Conservation (phyloP, 2,113 vertebrate species). For the Nettapus auritus region DNA sequence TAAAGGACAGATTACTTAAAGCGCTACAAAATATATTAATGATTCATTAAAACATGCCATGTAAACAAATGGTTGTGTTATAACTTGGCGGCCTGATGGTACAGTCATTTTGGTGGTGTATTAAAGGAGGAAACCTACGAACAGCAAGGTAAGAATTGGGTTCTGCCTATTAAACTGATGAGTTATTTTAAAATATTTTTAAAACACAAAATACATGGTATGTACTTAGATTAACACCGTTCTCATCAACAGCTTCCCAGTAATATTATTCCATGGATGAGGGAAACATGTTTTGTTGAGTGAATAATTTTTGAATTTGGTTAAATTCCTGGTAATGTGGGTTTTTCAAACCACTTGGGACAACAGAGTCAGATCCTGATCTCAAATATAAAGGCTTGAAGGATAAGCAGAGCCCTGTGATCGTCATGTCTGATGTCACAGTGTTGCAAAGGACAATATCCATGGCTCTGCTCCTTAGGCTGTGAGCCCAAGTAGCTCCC, state of each 20-base stretch:
- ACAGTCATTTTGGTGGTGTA: neutral
- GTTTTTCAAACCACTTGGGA: neutral
- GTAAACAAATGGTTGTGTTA: slow-evolving; percentile 19
- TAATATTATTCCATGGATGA: neutral
- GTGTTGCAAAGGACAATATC: neutral
- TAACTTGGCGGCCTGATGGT: neutral
- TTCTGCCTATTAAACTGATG: neutral
- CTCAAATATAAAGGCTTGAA: neutral
- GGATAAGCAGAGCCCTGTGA: neutral
- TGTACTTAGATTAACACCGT: neutral
- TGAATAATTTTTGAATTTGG: neutral
- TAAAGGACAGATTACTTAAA: slow-evolving; percentile 43
- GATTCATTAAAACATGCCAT: slow-evolving; percentile 45
- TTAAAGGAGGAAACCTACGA: neutral
- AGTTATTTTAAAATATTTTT: neutral
- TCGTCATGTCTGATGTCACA: neutral
- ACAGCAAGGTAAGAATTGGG: neutral
- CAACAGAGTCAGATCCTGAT: neutral
- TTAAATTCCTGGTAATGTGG: neutral
- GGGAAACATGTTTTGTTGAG: neutral
- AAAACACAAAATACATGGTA: neutral
- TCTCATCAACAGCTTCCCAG: neutral
- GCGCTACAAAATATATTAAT: slow-evolving; percentile 53
- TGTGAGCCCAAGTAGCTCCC: neutral
- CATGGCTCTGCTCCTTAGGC: neutral